A percentile compares a stretch with the other conserved stretches of the same genome.
These are phyloP conservation scores for Gymnopithys bicolor DNA, from an alignment of 2,797 vertebrate genomes.

Conservation along the genomic window DNA sequence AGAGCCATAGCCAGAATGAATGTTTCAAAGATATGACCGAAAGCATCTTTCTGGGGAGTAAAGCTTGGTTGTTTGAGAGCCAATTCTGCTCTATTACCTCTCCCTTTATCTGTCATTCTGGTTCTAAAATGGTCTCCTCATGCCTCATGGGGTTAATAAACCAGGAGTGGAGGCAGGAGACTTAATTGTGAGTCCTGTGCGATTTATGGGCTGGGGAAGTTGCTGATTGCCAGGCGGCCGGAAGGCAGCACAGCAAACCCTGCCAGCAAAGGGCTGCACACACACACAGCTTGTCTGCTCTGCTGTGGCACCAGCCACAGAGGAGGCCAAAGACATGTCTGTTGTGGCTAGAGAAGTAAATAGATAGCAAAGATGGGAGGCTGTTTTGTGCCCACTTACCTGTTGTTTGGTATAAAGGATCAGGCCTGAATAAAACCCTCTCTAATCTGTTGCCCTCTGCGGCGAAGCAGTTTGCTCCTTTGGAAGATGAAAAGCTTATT, in stretches of 20 bases:
- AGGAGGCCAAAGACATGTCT: not conserved
- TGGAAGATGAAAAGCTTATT: not conserved
- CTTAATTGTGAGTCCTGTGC: constrained; percentile 1
- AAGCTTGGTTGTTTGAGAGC: not conserved
- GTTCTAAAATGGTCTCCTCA: not conserved
- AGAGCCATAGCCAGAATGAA: not conserved
- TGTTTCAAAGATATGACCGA: not conserved
- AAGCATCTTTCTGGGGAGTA: not conserved
- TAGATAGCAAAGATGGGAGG: not conserved
- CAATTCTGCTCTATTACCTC: constrained; percentile 3
- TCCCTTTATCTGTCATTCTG: not conserved
- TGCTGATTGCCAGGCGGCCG: not conserved
- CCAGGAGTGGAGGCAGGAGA: not conserved
- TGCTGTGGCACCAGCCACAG: not conserved
- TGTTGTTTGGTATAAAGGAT: not conserved
- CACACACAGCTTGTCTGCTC: not conserved
- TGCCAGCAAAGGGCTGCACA: not conserved
- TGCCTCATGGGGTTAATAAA: constrained; percentile 41
- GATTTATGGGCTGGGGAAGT: not conserved
- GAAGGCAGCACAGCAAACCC: not conserved
- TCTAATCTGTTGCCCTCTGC: not conserved
- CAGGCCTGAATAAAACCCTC: not conserved
- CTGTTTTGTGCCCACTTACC: not conserved
- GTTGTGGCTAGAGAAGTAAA: not conserved
- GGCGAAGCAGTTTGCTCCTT: not conserved